These are phyloP conservation scores for Micrasema minimum DNA, from an alignment of 1,140 invertebrate species.

Conservation along the genomic window DNA sequence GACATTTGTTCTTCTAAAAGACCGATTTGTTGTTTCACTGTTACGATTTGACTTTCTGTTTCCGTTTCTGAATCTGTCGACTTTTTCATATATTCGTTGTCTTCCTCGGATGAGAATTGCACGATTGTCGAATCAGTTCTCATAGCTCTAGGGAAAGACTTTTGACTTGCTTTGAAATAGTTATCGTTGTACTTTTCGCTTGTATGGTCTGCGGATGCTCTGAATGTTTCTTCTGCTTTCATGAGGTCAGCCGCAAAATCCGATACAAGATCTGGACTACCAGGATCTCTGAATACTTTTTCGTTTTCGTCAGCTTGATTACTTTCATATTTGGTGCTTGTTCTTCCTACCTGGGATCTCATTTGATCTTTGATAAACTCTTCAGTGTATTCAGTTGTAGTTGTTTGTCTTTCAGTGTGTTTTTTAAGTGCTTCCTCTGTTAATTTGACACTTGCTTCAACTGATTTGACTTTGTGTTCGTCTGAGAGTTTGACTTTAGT, in stretches of 20 bases:
- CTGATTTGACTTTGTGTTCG: slow-evolving; percentile 9
- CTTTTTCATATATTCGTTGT: slow-evolving; percentile 67
- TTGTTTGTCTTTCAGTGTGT: slow-evolving; percentile 64
- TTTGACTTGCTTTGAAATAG: slow-evolving; percentile 60
- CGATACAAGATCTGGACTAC: slow-evolving; percentile 47
- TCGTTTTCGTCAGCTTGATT: slow-evolving; percentile 28
- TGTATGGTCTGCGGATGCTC: slow-evolving; percentile 62
- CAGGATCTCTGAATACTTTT: slow-evolving; percentile 36
- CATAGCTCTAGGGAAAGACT: slow-evolving; percentile 60
- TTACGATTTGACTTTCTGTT: slow-evolving; percentile 64
- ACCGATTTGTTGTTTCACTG: slow-evolving; percentile 49
- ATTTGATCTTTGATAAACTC: slow-evolving; percentile 65
- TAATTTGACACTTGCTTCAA: slow-evolving; percentile 58
- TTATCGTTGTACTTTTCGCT: slow-evolving; percentile 66
- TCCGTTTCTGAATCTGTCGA: slow-evolving; percentile 68
- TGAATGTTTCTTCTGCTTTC: slow-evolving; percentile 62
- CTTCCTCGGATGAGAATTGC: slow-evolving; percentile 67
- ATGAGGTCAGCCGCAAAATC: slow-evolving; percentile 51
- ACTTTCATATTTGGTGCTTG: slow-evolving; percentile 31
- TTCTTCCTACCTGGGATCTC: slow-evolving; percentile 35
- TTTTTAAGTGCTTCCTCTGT: slow-evolving; percentile 67
- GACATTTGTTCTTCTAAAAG: slow-evolving; percentile 43
- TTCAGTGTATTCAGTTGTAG: slow-evolving; percentile 65
- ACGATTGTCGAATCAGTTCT: slow-evolving; percentile 66
- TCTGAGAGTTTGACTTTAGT: slow-evolving; percentile 60